A percentile compares a stretch with the other conserved stretches of the same genome.
These are phyloP conservation scores for Melinaea menophilus DNA, from an alignment of 2,888 invertebrate species.

Conservation along the genomic window DNA sequence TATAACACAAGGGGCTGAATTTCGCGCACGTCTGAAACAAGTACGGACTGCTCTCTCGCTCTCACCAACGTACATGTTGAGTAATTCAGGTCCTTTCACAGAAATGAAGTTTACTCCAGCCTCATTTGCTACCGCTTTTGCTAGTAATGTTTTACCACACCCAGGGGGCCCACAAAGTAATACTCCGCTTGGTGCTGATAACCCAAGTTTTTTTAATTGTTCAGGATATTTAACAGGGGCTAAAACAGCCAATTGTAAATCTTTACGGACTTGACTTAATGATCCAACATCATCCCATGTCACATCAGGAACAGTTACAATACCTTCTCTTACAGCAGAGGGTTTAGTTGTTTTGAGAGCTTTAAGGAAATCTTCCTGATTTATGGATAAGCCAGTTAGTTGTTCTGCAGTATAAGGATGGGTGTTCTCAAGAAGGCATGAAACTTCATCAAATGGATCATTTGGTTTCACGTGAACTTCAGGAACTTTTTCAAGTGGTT, in stretches of 20 bases:
- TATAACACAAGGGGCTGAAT: constrained; percentile 98
- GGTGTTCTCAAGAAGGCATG: constrained; percentile 82
- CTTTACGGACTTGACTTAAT: constrained; percentile 89
- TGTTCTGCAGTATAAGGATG: constrained; percentile 80
- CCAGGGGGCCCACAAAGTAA: constrained; percentile 98
- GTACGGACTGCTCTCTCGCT: constrained; percentile 98
- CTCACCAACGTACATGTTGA: constrained; percentile 99
- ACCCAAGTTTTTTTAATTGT: constrained; percentile 86
- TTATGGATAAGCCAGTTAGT: constrained; percentile 81
- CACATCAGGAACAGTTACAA: constrained; percentile 97
- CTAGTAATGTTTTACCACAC: constrained; percentile 96
- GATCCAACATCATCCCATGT: constrained; percentile 99
- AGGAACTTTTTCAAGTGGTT: constrained; percentile 22
- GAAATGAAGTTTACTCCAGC: constrained; percentile 99
- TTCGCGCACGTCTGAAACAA: constrained; percentile 95
- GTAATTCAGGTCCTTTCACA: constrained; percentile 97
- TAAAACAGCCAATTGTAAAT: constrained; percentile 93
- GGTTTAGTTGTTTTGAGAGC: constrained; percentile 92
- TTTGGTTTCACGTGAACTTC: constrained; percentile 29
- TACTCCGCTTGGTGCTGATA: constrained; percentile 91
- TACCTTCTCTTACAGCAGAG: constrained; percentile 96
- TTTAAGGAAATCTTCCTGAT: constrained; percentile 85
- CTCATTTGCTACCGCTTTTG: constrained; percentile 99
- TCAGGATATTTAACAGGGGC: constrained; percentile 94
- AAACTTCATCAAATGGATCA: constrained; percentile 71